Percentiles rank a stretch among this genome's conserved stretches.
phyloP scores from a whole-genome alignment of 2,797 vertebrate genomes.

The Chanos chanos region DNA sequence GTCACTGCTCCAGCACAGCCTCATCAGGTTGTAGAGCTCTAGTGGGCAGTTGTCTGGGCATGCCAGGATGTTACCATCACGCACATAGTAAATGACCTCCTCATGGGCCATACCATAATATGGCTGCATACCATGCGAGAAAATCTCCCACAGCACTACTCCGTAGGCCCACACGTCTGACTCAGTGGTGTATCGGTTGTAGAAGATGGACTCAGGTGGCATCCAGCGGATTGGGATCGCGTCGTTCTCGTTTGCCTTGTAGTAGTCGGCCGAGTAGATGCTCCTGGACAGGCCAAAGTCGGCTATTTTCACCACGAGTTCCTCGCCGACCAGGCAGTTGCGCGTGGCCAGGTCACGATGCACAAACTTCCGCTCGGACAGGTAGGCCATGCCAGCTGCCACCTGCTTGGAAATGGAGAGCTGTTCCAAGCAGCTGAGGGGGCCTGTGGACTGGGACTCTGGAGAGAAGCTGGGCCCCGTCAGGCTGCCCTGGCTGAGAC shows the following conservation, averaged over 20 bases:
- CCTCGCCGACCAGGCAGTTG: conserved; percentile 92
- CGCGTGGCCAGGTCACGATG: conserved; percentile 96
- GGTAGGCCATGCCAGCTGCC: conserved; percentile 92
- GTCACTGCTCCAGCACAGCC: conserved; percentile 91
- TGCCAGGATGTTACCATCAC: conserved; percentile 89
- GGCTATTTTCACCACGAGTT: conserved; percentile 94
- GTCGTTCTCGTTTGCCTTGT: conserved; percentile 95
- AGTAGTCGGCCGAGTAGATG: conserved; percentile 97
- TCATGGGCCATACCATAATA: conserved; percentile 98
- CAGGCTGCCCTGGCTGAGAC: conserved; percentile 70
- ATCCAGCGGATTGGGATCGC: conserved; percentile 99
- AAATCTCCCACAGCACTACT: conserved; percentile 96
- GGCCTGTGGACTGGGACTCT: conserved; percentile 55
- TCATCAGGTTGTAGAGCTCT: conserved; percentile 96
- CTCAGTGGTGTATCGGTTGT: conserved; percentile 95
- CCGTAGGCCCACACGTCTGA: conserved; percentile 98
- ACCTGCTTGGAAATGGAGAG: conserved; percentile 90
- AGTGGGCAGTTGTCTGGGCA: conserved; percentile 88
- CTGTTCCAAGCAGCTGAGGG: conserved; percentile 81
- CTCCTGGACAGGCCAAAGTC: conserved; percentile 97
- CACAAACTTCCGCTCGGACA: conserved; percentile 96
- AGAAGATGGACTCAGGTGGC: conserved; percentile 98
- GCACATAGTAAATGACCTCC: conserved; percentile 96
- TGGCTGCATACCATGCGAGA: conserved; percentile 95
- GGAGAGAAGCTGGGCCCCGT: conserved; percentile 62